Base-by-base conservation (phyloP, 2,797 vertebrate genomes). In the Lateolabrax maculatus region DNA sequence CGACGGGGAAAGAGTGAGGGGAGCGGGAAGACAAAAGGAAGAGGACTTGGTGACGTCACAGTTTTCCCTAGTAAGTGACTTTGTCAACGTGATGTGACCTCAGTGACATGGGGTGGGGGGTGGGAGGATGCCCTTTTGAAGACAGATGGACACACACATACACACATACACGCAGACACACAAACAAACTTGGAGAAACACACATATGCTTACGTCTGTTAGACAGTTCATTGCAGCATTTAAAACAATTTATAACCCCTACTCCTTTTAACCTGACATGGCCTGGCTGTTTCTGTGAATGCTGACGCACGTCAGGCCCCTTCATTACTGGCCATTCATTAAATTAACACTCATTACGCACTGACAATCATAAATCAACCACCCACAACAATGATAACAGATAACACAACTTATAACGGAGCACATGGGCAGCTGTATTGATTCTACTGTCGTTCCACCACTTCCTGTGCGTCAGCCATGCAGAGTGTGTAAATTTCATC, bases 241-340 rank as follows among this genome's bases (percentile, higher is more conserved):
- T 87, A 88, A 88, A 90, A 66, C 83, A 67, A 90, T 94, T 93
- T 92, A 94, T 90, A 91, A 90, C 89, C 86, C 76, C 65, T 67
- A 15, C 36, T 81, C 79, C 55, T 77, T 86, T 85, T 77, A 89
- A 91, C 82, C 67, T 90, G 88, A 90, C 86, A 80, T 72, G 75
- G 71, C 68, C 81, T 46, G 85, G 68, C 84, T 82, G 85, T 79
- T 91, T 90, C 84, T 88, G 70, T 85, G 78, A 84, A 90, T 83
- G 85, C 91, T 94, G 93, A 95, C 93, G 93, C 92, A 95, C 92
- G 86, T 94, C 81, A 77, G 83, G 73, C 79, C 90, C 70, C 84
- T 84, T 81, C 86, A 89, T 92, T 84, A 74, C 77, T 43, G 70
- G 25, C 67, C 72, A 85, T 93, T 93, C 91, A 94, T 94, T 94